Evolutionary conservation across 2,797 vertebrate species (phyloP), one percentile per base, ranked within the genome.

Genomic region (Notamacropus eugenii): DNA sequence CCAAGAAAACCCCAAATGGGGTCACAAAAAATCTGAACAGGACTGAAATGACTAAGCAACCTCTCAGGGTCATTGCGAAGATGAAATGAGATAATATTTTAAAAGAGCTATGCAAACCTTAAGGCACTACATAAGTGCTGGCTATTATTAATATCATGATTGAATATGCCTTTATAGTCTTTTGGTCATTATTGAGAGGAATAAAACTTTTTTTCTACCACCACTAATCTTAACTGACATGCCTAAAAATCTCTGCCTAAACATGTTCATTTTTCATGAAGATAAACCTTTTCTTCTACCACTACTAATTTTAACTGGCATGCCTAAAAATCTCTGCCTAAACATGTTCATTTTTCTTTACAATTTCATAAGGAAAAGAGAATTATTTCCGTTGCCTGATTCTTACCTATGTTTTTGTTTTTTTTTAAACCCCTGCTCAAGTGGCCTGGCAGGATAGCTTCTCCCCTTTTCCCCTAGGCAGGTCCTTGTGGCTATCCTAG

Each of bases 271-370:
- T 97, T 97, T 94, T 96, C 95, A 29, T 94, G 54, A 92, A 46
- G 2, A 46, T 46, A 46, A 52, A 52, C 52, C 52, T 52, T 52
- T 52, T 52, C 6, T 8, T 6, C 52, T 52, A 52, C 52, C 52
- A 52, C 52, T 96, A 90, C 57, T 92, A 93, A 96, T 93, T 94
- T 91, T 93, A 96, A 90, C 94, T 96, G 95, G 24, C 90, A 50
- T 97, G 97, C 28, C 95, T 2, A 3, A 94, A 58, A 93, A 56
- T 95, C 62, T 5, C 40, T 54, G 67, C 96, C 27, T 94, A 96
- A 95, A 97, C 52, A 92, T n/a, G 13, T 57, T 96, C 90, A 54
- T 94, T 97, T 97, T 94, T 96, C 95, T 59, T 94, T 55, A 92
- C n/a, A 93, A 40, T 90, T 94, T 93, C 92, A 40, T 92, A 92